Conservation (phyloP, 2,113 vertebrate genomes). For the Formicarius rufipectus region DNA sequence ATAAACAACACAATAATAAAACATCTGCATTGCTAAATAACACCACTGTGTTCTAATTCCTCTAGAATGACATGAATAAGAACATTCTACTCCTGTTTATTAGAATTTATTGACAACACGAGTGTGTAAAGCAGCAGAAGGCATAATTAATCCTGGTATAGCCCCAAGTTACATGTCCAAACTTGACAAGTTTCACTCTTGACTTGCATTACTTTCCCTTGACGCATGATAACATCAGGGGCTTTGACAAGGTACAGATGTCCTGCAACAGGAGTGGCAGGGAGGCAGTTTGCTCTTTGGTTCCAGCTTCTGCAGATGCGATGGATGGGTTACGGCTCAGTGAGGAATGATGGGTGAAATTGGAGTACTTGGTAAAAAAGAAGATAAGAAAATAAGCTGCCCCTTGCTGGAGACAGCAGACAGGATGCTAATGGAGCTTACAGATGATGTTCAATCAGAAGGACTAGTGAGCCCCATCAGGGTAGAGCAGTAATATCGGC, state of each 20-base stretch:
- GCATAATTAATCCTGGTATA: conserved; percentile 72
- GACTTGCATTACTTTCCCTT: conserved; percentile 34
- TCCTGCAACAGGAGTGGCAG: neutral
- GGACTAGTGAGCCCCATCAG: neutral
- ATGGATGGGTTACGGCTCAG: neutral
- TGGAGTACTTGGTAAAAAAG: neutral
- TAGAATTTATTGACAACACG: conserved; percentile 74
- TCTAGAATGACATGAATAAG: conserved; percentile 72
- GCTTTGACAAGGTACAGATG: conserved; percentile 42
- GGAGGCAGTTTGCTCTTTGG: neutral
- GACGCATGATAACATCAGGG: neutral
- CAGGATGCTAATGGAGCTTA: conserved; percentile 24
- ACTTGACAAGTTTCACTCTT: conserved; percentile 64
- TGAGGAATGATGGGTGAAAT: neutral
- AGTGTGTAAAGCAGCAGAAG: conserved; percentile 68
- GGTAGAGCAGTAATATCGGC: neutral
- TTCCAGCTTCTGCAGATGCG: neutral
- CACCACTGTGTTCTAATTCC: conserved; percentile 76
- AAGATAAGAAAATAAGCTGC: conserved; percentile 16
- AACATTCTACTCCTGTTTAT: conserved; percentile 73
- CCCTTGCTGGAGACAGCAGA: neutral
- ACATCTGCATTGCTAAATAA: conserved; percentile 76
- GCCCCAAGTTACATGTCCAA: conserved; percentile 63
- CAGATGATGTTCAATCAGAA: conserved; percentile 13
- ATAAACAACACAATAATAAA: conserved; percentile 75